Evolutionary conservation across 2,888 invertebrate genomes (phyloP).

Genomic region (Agonopterix alstromeriana): DNA sequence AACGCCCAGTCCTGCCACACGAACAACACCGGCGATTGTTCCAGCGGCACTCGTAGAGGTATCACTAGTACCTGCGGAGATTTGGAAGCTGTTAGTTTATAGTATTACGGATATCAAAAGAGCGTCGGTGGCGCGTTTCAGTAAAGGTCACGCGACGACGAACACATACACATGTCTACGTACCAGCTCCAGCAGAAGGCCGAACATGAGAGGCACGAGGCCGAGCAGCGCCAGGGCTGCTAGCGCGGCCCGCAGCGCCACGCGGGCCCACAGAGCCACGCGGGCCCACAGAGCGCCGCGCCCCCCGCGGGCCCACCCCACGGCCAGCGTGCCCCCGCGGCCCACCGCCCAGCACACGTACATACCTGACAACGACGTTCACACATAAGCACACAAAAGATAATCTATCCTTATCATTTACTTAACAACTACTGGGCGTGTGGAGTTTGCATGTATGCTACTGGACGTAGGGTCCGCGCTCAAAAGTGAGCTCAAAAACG

Average conservation of each 20-base stretch:
- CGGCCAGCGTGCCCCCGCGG: conserved; percentile 86
- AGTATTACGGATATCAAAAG: no score
- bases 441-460: no score
- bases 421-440: no score
- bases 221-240: conserved; percentile 89
- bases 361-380: conserved; percentile 76
- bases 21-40: conserved; percentile 92
- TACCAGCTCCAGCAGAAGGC: conserved; percentile 91
- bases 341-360: conserved; percentile 97
- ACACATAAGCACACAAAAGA: no score
- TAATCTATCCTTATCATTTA: no score
- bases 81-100: no score
- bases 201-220: conserved; percentile 93
- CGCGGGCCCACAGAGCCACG: conserved; percentile 82
- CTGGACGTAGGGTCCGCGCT: no score
- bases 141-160: no score
- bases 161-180: conserved; percentile 9
- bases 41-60: conserved; percentile 93
- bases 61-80: conserved; percentile 82
- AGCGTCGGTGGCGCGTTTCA: no score
- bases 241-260: conserved; percentile 85
- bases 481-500: no score
- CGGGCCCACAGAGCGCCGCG: conserved; percentile 84
- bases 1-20: conserved; percentile 98
- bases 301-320: conserved; percentile 94